Conservation (phyloP, 2,797 vertebrate species). For the Brotula barbata region DNA sequence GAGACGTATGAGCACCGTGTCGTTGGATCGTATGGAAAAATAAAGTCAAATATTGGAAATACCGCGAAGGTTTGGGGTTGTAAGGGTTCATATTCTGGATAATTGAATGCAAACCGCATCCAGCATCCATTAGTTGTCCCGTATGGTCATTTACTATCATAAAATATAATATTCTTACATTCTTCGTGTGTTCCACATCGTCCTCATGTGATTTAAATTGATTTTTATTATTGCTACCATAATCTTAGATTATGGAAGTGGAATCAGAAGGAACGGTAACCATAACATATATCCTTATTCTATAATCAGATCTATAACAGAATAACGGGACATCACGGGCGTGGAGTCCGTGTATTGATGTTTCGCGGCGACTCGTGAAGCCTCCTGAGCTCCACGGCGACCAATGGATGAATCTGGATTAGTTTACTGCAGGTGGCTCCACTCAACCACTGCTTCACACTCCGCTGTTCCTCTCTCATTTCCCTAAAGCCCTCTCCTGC, state of each 20-base stretch:
- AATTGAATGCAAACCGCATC: conserved; percentile 35
- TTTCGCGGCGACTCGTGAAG: conserved; percentile 7
- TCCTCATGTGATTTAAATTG: background rate
- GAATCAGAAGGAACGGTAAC: too few species aligned
- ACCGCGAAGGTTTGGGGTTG: too few species aligned
- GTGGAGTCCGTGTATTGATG: conserved; percentile 16
- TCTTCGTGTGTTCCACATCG: too few species aligned
- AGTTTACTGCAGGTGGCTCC: conserved; percentile 68
- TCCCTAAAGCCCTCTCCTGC: conserved; percentile 50
- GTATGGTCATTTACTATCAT: background rate
- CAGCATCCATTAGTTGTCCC: conserved; percentile 4
- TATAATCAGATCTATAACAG: too few species aligned
- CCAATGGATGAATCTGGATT: conserved; percentile 52
- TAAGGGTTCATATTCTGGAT: background rate
- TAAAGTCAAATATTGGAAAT: too few species aligned
- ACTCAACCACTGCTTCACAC: conserved; percentile 65
- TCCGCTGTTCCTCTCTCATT: conserved; percentile 55
- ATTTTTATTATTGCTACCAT: too few species aligned
- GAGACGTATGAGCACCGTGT: too few species aligned
- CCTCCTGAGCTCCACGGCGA: conserved; percentile 27
- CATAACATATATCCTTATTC: too few species aligned
- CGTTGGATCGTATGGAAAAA: too few species aligned
- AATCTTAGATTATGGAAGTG: too few species aligned
- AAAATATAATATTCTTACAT: too few species aligned
- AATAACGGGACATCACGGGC: too few species aligned